Conservation (phyloP, 2,113 vertebrate genomes). For the Hippocampus comes region DNA sequence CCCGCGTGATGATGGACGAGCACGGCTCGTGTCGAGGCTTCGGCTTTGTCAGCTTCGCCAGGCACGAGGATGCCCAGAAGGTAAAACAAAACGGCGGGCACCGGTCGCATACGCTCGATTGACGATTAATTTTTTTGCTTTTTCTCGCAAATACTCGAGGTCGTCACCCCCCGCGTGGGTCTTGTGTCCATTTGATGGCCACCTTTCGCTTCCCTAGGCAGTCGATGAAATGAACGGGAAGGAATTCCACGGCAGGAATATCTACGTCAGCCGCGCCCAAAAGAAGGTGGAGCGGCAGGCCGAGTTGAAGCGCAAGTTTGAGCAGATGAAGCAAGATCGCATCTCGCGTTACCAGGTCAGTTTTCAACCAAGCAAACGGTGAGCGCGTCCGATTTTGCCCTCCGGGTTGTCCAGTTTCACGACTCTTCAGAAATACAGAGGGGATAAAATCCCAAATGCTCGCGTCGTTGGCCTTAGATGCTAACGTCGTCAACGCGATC, state of each 20-base stretch:
- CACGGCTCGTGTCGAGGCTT: slow-evolving; percentile 93
- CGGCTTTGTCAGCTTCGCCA: slow-evolving; percentile 96
- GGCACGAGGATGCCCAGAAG: slow-evolving; percentile 95
- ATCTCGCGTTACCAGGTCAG: slow-evolving; percentile 94
- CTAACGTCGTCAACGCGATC: too few species aligned
- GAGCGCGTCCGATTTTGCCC: too few species aligned
- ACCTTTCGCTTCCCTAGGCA: slow-evolving; percentile 68
- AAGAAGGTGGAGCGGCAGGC: slow-evolving; percentile 97
- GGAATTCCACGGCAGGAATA: slow-evolving; percentile 90
- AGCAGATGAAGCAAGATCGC: slow-evolving; percentile 93
- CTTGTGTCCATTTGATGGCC: too few species aligned
- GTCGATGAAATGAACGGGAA: slow-evolving; percentile 99
- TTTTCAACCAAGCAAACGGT: slow-evolving; percentile 53
- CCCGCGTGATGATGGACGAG: slow-evolving; percentile 94
- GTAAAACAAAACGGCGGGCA: slow-evolving; percentile 49
- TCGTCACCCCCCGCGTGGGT: background rate
- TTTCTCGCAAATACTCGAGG: background rate
- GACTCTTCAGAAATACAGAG: too few species aligned
- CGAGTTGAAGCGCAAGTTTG: slow-evolving; percentile 93
- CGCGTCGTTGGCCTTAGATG: background rate
- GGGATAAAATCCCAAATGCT: too few species aligned
- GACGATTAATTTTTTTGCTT: background rate
- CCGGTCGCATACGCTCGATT: too few species aligned
- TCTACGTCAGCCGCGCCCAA: slow-evolving; percentile 95
- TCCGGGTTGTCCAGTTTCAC: too few species aligned